Evolutionary conservation across 2,113 vertebrate species (phyloP).

Genomic region (Leptodactylus fuscus): DNA sequence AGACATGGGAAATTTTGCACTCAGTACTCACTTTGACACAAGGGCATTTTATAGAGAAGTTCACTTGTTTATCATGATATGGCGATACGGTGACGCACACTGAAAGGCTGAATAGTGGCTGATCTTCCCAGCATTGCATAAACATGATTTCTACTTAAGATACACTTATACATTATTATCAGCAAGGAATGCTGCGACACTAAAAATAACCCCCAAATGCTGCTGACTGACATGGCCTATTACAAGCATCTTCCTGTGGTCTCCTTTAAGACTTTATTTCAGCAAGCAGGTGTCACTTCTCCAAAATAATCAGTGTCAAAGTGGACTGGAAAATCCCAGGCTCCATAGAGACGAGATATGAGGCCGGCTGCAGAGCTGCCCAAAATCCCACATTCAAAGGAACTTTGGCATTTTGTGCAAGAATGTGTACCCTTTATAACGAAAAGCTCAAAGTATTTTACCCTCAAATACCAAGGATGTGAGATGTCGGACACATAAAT

Average conservation of each 20-base stretch:
- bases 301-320: background rate
- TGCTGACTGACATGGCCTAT: background rate
- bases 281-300: constrained; percentile 1
- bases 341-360: background rate
- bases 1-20: constrained; percentile 46
- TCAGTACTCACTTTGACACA: background rate
- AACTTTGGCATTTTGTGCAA: background rate
- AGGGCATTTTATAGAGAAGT: background rate
- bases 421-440: constrained; percentile 8
- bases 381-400: background rate
- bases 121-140: background rate
- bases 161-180: background rate
- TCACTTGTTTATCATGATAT: background rate
- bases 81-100: background rate
- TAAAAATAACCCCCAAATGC: background rate
- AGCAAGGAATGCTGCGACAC: background rate
- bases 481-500: background rate
- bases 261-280: background rate
- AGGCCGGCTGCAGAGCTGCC: background rate
- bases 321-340: background rate
- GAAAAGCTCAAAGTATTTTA: background rate
- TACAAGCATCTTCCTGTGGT: background rate
- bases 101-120: background rate
- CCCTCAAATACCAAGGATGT: background rate
- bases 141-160: background rate